Base-by-base conservation (phyloP, 2,113 vertebrate species). In the Paralichthys olivaceus region DNA sequence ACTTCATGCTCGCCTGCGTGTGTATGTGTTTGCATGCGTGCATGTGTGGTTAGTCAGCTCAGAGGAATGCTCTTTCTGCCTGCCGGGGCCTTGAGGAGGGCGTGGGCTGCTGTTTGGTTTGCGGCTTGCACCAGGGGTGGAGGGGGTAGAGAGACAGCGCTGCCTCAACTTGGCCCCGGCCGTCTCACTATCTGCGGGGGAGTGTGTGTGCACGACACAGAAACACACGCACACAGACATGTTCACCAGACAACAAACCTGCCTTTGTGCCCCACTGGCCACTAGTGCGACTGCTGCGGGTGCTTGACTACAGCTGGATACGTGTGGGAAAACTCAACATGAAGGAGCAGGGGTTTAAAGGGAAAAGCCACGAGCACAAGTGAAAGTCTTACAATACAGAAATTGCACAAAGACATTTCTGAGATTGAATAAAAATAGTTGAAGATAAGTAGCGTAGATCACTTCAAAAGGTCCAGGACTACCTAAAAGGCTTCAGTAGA, bases 101-200 rank as follows among this genome's bases (percentile, higher is more conserved):
- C 83, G 90, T 94, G 94, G 94, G 95, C 94, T 95, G 89, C 89
- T 90, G 94, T 94, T 95, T 94, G 94, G 86, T 95, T 95, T 96
- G 95, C 69, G 91, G 95, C 90, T 84, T 90, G 85, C 90, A 90
- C 83, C 89, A 76, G 93, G 93, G 94, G 92, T 93, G 93, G 91
- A 93, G 91, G 91, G 91, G 92, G 91, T 93, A 92, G 64, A 78
- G 79, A 92, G 84, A 90, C 75, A 83, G 72, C 85, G 69, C 85
- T 89, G 79, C 88, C 83, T 86, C 43, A 5, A 80, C 89, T 86
- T 87, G 83, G 90, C 77, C 80, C 90, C 90, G 89, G 90, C 90
- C 84, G 86, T 90, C 93, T 94, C 84, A 87, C 92, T 95, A 89
- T 92, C 93, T 91, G 90, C 75, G 74, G 85, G 91, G 93, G 93